Conservation (phyloP, 2,888 invertebrate species). For the Phoenoteleia sp. region DNA sequence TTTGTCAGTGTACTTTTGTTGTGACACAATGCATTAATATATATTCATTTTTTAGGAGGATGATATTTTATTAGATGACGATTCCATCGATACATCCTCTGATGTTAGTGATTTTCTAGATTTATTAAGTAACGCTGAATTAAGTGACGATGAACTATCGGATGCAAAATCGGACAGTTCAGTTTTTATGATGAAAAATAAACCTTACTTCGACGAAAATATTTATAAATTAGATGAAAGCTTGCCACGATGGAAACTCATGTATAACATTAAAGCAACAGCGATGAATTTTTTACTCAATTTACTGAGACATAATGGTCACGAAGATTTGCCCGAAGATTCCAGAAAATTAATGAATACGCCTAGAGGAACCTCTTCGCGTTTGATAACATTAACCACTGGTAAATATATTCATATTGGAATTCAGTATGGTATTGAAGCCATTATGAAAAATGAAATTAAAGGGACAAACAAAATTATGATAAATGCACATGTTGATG, state of each 20-base stretch:
- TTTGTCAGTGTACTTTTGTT: too few species aligned
- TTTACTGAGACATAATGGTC: too few species aligned
- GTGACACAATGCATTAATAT: too few species aligned
- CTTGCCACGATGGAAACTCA: too few species aligned
- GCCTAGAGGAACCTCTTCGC: conserved; percentile 10
- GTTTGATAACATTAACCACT: not conserved
- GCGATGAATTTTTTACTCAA: conserved; percentile 11
- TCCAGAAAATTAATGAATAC: conserved; percentile 7
- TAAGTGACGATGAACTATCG: too few species aligned
- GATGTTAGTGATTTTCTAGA: too few species aligned
- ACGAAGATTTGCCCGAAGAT: not conserved
- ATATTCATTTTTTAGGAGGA: not conserved
- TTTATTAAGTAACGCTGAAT: too few species aligned
- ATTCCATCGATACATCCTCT: not conserved
- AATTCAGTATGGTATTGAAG: not conserved
- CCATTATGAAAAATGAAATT: not conserved
- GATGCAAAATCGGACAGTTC: too few species aligned
- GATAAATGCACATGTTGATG: conserved; percentile 1
- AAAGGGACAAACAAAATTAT: not conserved
- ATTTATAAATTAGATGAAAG: too few species aligned
- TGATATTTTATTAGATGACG: not conserved
- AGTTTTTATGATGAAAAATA: too few species aligned
- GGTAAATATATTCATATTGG: conserved; percentile 14
- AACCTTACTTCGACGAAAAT: too few species aligned
- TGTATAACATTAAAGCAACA: not conserved